phyloP scores from a whole-genome alignment of 2,888 invertebrate genomes.

The Dryomyza anilis region DNA sequence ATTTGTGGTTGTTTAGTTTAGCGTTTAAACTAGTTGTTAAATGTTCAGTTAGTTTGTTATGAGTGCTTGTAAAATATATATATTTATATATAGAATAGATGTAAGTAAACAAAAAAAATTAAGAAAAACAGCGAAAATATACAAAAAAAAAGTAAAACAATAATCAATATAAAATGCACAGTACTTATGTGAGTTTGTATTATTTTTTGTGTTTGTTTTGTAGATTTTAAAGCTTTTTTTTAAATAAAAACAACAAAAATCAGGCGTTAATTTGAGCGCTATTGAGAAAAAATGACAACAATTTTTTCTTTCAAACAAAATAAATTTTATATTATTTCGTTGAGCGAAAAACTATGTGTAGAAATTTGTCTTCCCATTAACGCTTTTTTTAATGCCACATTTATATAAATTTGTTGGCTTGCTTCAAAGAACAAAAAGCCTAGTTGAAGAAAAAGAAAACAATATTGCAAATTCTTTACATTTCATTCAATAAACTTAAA shows the following conservation, averaged over 20 bases:
- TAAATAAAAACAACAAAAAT: background rate
- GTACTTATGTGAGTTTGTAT: background rate
- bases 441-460: too few species aligned
- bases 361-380: too few species aligned
- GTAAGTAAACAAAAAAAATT: background rate
- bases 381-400: too few species aligned
- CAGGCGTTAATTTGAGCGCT: too few species aligned
- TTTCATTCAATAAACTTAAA: too few species aligned
- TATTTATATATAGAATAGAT: too few species aligned
- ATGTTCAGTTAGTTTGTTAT: constrained; percentile 17
- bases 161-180: constrained; percentile 23
- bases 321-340: too few species aligned
- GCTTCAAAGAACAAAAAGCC: too few species aligned
- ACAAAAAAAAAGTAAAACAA: constrained; percentile 4
- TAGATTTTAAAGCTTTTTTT: constrained; percentile 8
- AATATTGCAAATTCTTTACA: too few species aligned
- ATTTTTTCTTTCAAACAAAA: too few species aligned
- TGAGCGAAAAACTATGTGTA: too few species aligned
- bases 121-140: background rate
- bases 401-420: background rate
- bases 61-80: background rate
- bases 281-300: too few species aligned
- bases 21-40: constrained; percentile 18
- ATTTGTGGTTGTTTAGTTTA: constrained; percentile 17
- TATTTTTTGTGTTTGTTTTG: background rate